Base-by-base conservation (phyloP, 2,113 vertebrate species). In the Gasterosteus nipponicus region DNA sequence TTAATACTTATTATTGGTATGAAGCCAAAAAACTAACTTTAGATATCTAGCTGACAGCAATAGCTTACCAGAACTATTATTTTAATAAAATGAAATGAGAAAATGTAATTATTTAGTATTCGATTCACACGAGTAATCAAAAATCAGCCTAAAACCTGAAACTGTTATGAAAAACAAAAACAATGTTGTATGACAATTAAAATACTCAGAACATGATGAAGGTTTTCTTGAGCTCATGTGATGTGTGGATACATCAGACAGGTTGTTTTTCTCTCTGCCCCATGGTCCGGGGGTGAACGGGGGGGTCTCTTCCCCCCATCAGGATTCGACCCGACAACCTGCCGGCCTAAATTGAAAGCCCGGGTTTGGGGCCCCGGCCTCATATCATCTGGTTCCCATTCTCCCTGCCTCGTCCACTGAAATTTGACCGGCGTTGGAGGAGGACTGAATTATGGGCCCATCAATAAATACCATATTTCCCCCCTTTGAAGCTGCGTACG, bases 311-410 rank as follows among this genome's bases (percentile, higher is more conserved):
- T 42, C 58, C 72, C 76, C 73, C 77, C 59, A 18, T 89, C 84
- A 77, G 75, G 77, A 87, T 67, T 85, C 31, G 31, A 89, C 77
- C 82, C 11, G 56, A 47, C 77, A 85, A 80, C 84, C 87, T 81
- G 74, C 72, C 39, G 71, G 69, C 61, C 78, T 72, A 65, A 80
- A 84, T 69, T 79, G 73, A 89, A 83, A 78, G 74, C 81, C 74
- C 76, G 53, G 82, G 75, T 69, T 74, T 84, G 87, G 77, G 78
- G 81, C 77, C 82, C 77, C 53, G 77, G 77, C 72, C 79, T 77
- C 56, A 29, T 62, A 53, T 94, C 94, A 95, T 95, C 94, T 95
- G 94, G 87, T 94, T 95, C 87, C 78, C 78, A 94, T 95, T 94
- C 91, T 86, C 86, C 61, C 68, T 86, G 86, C 87, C 89, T 90